Evolutionary conservation across 2,797 vertebrate genomes (phyloP).

Genomic region (Serranus cabrilla): DNA sequence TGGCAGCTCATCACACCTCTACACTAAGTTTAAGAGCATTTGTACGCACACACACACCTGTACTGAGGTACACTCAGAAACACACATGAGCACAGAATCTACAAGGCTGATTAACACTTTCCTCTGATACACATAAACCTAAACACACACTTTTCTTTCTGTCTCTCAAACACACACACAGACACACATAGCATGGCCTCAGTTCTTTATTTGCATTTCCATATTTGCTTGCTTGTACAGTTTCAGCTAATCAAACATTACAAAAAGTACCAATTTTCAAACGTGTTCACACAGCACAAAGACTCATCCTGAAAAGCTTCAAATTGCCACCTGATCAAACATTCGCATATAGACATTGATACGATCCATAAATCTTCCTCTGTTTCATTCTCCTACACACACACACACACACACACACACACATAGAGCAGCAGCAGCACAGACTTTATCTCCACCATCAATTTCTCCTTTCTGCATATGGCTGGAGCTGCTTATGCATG

Average conservation of each 20-base stretch:
- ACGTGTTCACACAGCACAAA: conserved; percentile 65
- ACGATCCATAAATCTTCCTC: conserved; percentile 79
- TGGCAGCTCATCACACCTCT: conserved; percentile 58
- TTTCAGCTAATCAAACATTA: conserved; percentile 59
- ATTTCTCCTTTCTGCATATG: conserved; percentile 88
- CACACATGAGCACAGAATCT: conserved; percentile 17
- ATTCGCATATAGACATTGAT: conserved; percentile 71
- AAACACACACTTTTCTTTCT: conserved; percentile 20
- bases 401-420: conserved; percentile 51
- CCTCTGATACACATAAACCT: conserved; percentile 15
- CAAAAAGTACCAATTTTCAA: conserved; percentile 60
- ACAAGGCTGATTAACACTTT: conserved; percentile 29
- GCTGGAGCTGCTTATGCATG: conserved; percentile 88
- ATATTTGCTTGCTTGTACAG: conserved; percentile 54
- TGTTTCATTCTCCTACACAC: conserved; percentile 57
- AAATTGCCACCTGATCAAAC: conserved; percentile 80
- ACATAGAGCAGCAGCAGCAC: conserved; percentile 58
- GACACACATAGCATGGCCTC: conserved; percentile 15
- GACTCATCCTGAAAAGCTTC: conserved; percentile 63
- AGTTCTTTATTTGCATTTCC: conserved; percentile 31
- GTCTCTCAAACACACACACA: conserved; percentile 28
- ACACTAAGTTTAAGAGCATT: conserved; percentile 31
- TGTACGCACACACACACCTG: conserved; percentile 26
- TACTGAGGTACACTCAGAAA: conserved; percentile 11
- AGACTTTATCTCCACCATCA: conserved; percentile 89